Evolutionary conservation across 2,888 invertebrate species (phyloP).

Genomic region (Tridacna gigas): DNA sequence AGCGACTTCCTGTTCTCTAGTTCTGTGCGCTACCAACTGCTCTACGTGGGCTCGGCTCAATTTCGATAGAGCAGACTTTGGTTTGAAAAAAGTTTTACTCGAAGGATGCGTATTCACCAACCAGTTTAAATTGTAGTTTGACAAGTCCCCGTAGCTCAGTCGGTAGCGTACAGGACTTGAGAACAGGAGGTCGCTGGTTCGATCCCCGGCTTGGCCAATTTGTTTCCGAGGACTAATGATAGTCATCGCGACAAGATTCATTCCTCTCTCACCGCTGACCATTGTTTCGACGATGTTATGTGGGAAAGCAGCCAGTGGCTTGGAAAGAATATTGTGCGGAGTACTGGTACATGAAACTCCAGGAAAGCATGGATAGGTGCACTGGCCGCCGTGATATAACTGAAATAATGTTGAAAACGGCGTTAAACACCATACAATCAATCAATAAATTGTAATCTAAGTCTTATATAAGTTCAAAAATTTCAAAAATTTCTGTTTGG

Average conservation of each 20-base stretch:
- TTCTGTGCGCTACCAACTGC: too few relatives aligned
- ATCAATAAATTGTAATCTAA: neutral
- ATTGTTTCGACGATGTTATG: neutral
- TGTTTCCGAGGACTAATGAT: neutral
- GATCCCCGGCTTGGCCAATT: neutral
- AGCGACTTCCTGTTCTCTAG: too few relatives aligned
- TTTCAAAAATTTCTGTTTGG: too few relatives aligned
- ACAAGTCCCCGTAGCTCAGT: neutral
- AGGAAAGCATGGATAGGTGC: neutral
- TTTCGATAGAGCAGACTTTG: too few relatives aligned
- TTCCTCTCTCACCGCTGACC: neutral
- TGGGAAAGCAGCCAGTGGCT: neutral
- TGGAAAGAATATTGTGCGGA: neutral
- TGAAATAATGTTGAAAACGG: neutral
- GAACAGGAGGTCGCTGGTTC: neutral
- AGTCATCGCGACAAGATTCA: neutral
- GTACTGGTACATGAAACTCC: neutral
- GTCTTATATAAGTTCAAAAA: too few relatives aligned
- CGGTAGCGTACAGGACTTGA: neutral
- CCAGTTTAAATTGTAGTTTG: too few relatives aligned
- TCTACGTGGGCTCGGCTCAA: too few relatives aligned
- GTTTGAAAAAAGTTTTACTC: too few relatives aligned
- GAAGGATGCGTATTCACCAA: too few relatives aligned
- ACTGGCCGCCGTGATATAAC: neutral
- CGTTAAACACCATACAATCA: neutral